phyloP scores from a whole-genome alignment of 1,140 invertebrate species.

The Trachelipus rathkii region DNA sequence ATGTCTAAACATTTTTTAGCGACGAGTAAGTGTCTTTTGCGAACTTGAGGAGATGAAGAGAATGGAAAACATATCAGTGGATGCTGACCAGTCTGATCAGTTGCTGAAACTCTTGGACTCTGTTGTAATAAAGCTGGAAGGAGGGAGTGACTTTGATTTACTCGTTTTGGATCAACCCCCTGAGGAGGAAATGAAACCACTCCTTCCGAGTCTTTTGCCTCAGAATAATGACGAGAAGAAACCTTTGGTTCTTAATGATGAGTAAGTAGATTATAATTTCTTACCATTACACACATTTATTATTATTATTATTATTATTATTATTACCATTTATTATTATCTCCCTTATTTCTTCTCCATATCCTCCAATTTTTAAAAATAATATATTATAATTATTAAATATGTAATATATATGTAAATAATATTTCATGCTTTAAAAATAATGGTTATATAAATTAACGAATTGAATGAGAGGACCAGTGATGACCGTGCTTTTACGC shows the following conservation, averaged over 20 bases:
- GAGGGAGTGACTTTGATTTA: slow-evolving; percentile 90
- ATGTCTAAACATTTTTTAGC: slow-evolving; percentile 55
- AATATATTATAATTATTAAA: too few species aligned
- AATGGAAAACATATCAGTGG: slow-evolving; percentile 74
- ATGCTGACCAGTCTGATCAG: slow-evolving; percentile 79
- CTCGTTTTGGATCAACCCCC: slow-evolving; percentile 47
- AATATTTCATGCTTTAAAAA: too few species aligned
- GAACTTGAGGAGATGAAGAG: slow-evolving; percentile 71
- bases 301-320: too few species aligned
- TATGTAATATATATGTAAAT: too few species aligned
- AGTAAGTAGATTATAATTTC: slow-evolving; percentile 36
- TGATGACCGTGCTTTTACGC: too few species aligned
- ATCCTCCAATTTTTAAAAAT: too few species aligned
- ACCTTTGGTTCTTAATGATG: slow-evolving; percentile 43
- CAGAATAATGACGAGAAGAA: slow-evolving; percentile 33
- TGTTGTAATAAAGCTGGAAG: slow-evolving; percentile 94
- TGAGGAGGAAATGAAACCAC: slow-evolving; percentile 43
- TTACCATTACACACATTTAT: too few species aligned
- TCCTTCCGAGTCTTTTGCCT: slow-evolving; percentile 34
- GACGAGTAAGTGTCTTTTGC: slow-evolving; percentile 83
- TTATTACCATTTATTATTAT: too few species aligned
- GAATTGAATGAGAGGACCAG: too few species aligned
- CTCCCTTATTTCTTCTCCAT: too few species aligned
- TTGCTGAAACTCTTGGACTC: slow-evolving; percentile 87
- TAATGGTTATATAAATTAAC: too few species aligned